Evolutionary conservation across 2,888 invertebrate species (phyloP).

Genomic region (Andrena chrysosceles): DNA sequence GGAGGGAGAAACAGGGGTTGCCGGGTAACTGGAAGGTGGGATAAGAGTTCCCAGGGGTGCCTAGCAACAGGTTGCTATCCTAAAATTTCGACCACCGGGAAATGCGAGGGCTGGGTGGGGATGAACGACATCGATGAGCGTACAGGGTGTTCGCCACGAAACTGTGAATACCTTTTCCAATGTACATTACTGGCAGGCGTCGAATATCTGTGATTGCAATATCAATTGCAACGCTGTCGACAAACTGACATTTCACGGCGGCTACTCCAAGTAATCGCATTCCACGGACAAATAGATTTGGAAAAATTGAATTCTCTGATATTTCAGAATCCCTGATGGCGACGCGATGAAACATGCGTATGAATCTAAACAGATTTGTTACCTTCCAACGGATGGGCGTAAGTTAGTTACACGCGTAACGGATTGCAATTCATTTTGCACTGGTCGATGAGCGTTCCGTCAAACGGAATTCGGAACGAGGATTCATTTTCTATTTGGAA

Average conservation of each 20-base stretch:
- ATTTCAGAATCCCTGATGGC: too few relatives aligned
- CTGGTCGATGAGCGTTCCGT: constrained; percentile 20
- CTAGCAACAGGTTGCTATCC: constrained; percentile 83
- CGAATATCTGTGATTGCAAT: background rate
- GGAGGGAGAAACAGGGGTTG: constrained; percentile 56
- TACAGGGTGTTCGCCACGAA: constrained; percentile 15
- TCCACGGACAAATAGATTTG: too few relatives aligned
- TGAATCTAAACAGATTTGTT: constrained; percentile 1
- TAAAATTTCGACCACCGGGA: constrained; percentile 74
- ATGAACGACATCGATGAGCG: background rate
- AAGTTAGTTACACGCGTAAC: constrained; percentile 50
- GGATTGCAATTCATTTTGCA: constrained; percentile 57
- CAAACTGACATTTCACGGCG: background rate
- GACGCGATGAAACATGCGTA: too few relatives aligned
- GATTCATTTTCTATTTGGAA: too few relatives aligned
- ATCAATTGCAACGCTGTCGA: too few relatives aligned
- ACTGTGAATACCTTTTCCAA: background rate
- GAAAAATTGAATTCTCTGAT: too few relatives aligned
- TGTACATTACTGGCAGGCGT: background rate
- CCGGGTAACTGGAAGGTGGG: constrained; percentile 71
- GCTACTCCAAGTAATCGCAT: too few relatives aligned
- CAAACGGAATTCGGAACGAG: constrained; percentile 32
- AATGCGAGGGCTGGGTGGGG: background rate
- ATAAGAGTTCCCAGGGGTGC: constrained; percentile 79
- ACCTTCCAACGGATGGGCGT: constrained; percentile 13